Percentiles rank a stretch among this genome's conserved stretches.
Conservation (phyloP, 1,140 invertebrate species). For the Agrypnia vestita region DNA sequence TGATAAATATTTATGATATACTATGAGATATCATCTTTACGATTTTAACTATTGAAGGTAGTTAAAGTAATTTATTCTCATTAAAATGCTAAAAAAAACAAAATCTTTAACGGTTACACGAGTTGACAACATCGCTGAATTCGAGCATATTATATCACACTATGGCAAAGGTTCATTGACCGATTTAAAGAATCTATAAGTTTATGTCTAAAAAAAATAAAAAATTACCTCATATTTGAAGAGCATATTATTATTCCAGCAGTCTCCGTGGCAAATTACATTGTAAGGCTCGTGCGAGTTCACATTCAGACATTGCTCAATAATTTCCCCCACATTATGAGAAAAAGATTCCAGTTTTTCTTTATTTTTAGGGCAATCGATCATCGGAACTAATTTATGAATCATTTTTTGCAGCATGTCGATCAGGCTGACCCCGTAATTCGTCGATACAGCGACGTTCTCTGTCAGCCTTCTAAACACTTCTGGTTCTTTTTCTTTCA, state of each 20-base stretch:
- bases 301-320: not conserved
- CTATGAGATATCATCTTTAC: too few relatives aligned
- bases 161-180: too few relatives aligned
- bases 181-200: too few relatives aligned
- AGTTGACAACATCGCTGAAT: too few relatives aligned
- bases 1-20: too few relatives aligned
- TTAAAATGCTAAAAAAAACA: too few relatives aligned
- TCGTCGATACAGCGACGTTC: not conserved
- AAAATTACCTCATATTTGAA: constrained; percentile 66
- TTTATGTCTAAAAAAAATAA: not conserved
- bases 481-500: constrained; percentile 39
- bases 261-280: constrained; percentile 74
- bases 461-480: constrained; percentile 28
- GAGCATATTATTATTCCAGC: constrained; percentile 74
- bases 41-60: too few relatives aligned
- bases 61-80: too few relatives aligned
- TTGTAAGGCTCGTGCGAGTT: constrained; percentile 65
- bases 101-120: too few relatives aligned
- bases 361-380: constrained; percentile 8
- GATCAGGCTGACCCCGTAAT: constrained; percentile 25
- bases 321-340: not conserved
- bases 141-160: too few relatives aligned
- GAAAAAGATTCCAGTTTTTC: constrained; percentile 32
- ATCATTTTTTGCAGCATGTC: not conserved
- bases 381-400: not conserved